Conservation (phyloP, 2,113 vertebrate species). For the Chinchilla lanigera region DNA sequence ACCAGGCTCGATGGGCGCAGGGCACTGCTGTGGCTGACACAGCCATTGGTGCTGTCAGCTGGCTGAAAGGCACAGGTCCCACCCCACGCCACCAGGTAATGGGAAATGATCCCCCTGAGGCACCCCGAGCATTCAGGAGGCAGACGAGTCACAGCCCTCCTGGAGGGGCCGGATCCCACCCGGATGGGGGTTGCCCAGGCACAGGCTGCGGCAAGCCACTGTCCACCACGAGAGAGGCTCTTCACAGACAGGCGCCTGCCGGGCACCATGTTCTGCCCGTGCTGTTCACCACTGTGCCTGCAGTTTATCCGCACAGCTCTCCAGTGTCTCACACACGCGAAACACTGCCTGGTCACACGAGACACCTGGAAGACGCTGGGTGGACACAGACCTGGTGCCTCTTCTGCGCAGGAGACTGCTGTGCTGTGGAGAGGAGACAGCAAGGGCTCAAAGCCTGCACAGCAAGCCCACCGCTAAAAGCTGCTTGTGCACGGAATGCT, state of each 20-base stretch:
- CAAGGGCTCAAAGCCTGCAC: neutral
- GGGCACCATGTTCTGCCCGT: neutral
- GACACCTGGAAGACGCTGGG: neutral
- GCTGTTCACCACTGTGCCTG: neutral
- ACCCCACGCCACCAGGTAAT: too few relatives aligned
- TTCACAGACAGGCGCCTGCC: neutral
- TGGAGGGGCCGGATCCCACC: too few relatives aligned
- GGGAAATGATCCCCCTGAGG: too few relatives aligned
- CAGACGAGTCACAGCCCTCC: too few relatives aligned
- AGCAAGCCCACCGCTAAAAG: neutral
- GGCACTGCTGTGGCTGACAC: too few relatives aligned
- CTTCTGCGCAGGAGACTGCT: neutral
- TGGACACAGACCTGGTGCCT: neutral
- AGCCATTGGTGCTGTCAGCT: too few relatives aligned
- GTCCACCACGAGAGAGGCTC: neutral
- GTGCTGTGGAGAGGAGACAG: neutral
- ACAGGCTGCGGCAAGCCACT: neutral
- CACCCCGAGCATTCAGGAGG: too few relatives aligned
- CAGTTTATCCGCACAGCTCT: neutral
- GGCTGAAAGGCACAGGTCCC: too few relatives aligned
- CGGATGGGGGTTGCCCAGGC: too few relatives aligned
- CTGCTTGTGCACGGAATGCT: neutral
- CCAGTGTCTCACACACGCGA: neutral
- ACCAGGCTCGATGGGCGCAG: neutral
- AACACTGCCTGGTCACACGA: neutral